Evolutionary conservation across 2,113 vertebrate species (phyloP).

Genomic region (Geothlypis trichas): DNA sequence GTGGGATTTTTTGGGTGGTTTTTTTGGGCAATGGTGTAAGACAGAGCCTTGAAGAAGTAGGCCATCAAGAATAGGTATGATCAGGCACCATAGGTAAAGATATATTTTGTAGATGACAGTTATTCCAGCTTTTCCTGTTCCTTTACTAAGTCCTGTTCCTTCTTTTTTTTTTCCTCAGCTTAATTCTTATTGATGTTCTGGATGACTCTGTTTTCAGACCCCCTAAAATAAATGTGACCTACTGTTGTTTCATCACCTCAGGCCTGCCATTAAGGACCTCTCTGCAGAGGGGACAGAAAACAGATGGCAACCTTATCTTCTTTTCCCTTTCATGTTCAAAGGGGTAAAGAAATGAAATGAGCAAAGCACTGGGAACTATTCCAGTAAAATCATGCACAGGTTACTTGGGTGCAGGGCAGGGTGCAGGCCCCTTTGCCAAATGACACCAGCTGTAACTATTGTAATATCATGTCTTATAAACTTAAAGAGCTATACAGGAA

Average conservation of each 20-base stretch:
- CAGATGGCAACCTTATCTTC: neutral
- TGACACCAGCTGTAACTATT: neutral
- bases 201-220: neutral
- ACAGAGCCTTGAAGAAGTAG: neutral
- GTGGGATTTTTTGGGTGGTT: neutral
- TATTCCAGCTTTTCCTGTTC: neutral
- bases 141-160: neutral
- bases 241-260: neutral
- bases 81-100: neutral
- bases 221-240: neutral
- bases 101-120: neutral
- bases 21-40: neutral
- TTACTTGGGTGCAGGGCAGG: neutral
- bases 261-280: neutral
- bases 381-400: neutral
- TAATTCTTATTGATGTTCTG: neutral
- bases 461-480: neutral
- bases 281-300: neutral
- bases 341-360: neutral
- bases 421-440: neutral
- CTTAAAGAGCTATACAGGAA: neutral
- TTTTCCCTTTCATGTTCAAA: neutral
- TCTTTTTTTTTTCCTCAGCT: neutral
- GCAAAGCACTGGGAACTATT: neutral
- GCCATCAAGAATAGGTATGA: neutral